Evolutionary conservation across 2,888 invertebrate genomes (phyloP).

Genomic region (Dexiosoma caninum): DNA sequence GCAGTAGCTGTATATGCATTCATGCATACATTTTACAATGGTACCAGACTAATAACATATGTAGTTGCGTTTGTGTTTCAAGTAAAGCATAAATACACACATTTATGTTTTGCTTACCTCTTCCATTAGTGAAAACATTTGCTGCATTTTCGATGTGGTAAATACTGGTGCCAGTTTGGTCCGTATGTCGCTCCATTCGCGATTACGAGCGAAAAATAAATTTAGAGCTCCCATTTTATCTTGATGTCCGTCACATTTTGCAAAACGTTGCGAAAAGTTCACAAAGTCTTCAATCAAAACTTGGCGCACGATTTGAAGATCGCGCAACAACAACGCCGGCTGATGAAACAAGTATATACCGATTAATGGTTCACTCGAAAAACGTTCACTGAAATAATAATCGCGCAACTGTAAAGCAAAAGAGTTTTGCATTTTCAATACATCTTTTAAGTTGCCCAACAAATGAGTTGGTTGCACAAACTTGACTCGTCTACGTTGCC

Average conservation of each 20-base stretch:
- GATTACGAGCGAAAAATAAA: slow-evolving; percentile 78
- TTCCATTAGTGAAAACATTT: slow-evolving; percentile 76
- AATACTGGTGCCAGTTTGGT: slow-evolving; percentile 78
- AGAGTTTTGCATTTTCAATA: slow-evolving; percentile 72
- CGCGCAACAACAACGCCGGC: slow-evolving; percentile 77
- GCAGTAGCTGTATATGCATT: no score
- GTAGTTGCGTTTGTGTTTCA: background rate
- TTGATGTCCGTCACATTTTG: slow-evolving; percentile 70
- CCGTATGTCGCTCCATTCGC: slow-evolving; percentile 78
- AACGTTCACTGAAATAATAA: slow-evolving; percentile 73
- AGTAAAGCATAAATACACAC: no score
- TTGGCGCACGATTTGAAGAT: slow-evolving; percentile 78
- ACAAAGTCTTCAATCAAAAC: slow-evolving; percentile 79
- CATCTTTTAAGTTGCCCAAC: slow-evolving; percentile 77
- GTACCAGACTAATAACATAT: slow-evolving; percentile 12
- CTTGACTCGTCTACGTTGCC: slow-evolving; percentile 75
- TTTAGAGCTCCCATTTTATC: slow-evolving; percentile 78
- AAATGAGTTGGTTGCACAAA: slow-evolving; percentile 76
- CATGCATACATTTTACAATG: background rate
- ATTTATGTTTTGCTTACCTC: slow-evolving; percentile 67
- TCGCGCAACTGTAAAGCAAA: slow-evolving; percentile 74
- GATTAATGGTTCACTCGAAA: slow-evolving; percentile 71
- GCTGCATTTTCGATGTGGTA: slow-evolving; percentile 76
- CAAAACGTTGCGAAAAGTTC: slow-evolving; percentile 75
- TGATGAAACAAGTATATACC: slow-evolving; percentile 78